Conservation (phyloP, 2,797 vertebrate genomes). For the Lepus townsendii region DNA sequence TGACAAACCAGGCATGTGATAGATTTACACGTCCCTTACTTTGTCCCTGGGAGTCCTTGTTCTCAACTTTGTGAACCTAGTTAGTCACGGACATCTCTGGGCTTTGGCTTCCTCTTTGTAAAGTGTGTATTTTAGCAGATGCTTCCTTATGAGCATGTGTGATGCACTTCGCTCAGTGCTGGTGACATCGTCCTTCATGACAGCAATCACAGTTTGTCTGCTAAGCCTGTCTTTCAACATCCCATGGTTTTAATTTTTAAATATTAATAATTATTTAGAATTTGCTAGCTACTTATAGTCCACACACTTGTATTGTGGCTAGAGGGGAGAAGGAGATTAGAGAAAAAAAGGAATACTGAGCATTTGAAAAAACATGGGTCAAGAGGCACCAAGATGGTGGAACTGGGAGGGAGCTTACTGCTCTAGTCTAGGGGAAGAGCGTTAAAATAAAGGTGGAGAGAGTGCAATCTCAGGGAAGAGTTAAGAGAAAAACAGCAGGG, state of each 20-base stretch:
- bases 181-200: background rate
- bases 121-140: background rate
- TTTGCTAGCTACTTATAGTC: background rate
- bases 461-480: too few relatives aligned
- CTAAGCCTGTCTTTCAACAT: background rate
- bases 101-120: background rate
- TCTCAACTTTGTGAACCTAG: background rate
- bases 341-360: background rate
- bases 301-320: background rate
- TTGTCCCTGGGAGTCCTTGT: background rate
- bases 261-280: background rate
- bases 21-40: background rate
- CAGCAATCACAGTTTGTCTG: background rate
- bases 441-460: too few relatives aligned
- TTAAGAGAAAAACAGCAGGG: too few relatives aligned
- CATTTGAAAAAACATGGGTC: background rate
- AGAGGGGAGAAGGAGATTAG: background rate
- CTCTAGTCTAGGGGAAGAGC: too few relatives aligned
- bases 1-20: background rate
- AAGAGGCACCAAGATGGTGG: too few relatives aligned
- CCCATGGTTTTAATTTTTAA: background rate
- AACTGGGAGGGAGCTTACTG: too few relatives aligned
- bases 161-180: background rate
- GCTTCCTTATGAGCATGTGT: background rate
- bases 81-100: background rate